Percentiles rank a stretch among this genome's conserved stretches.
These are phyloP conservation scores for Australoheros facetus DNA, from an alignment of 2,797 vertebrate species.

Conservation along the genomic window DNA sequence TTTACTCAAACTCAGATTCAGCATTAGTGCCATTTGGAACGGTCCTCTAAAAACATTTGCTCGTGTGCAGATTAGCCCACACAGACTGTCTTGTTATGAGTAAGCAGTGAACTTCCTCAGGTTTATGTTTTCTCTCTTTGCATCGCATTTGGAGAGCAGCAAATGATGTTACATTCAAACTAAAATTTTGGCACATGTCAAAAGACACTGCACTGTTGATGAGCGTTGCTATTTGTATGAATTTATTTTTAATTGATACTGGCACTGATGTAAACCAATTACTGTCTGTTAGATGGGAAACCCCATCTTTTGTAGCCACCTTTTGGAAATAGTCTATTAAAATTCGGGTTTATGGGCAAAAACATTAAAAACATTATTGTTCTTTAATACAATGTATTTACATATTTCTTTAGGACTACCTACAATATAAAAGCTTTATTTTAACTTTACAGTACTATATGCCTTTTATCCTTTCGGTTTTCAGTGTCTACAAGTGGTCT, in stretches of 20 bases:
- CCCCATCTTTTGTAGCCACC: neutral
- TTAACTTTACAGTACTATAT: slow-evolving; percentile 34
- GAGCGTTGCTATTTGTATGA: neutral
- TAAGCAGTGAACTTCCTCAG: neutral
- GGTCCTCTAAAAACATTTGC: neutral
- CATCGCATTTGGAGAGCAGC: neutral
- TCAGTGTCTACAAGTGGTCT: slow-evolving; percentile 19
- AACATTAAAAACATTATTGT: slow-evolving; percentile 22
- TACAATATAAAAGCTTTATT: slow-evolving; percentile 52
- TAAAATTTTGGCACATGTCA: neutral
- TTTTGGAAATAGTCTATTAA: slow-evolving; percentile 17
- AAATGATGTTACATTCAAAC: neutral
- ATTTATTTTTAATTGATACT: neutral
- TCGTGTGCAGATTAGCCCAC: neutral
- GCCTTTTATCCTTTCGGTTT: slow-evolving; percentile 19
- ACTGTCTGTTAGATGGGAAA: neutral
- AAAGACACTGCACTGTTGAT: neutral
- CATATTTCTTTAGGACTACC: slow-evolving; percentile 25
- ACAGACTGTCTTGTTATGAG: slow-evolving; percentile 1
- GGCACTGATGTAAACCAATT: neutral
- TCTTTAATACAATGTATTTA: slow-evolving; percentile 30
- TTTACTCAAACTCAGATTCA: neutral
- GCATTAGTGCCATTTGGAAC: neutral
- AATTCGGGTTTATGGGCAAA: slow-evolving; percentile 22
- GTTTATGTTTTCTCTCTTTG: neutral